phyloP scores from a whole-genome alignment of 2,797 vertebrate species.

The Podargus strigoides region DNA sequence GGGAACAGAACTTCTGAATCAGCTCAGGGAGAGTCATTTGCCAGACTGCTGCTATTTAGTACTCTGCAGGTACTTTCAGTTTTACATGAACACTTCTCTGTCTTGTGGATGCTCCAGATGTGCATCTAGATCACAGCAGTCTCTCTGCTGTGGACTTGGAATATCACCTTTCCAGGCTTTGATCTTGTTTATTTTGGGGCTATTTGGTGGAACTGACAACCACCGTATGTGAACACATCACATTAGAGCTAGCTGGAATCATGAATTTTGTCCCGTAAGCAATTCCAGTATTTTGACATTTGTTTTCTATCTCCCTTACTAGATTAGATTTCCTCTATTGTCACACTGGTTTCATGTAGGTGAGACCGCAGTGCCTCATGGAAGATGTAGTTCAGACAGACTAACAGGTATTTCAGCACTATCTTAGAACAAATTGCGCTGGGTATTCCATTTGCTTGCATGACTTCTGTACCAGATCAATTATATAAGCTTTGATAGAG shows the following conservation, averaged over 20 bases:
- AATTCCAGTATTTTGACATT: constrained; percentile 14
- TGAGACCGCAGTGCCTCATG: background rate
- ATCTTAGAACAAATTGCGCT: background rate
- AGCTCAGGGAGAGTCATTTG: background rate
- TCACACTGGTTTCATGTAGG: background rate
- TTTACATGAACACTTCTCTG: background rate
- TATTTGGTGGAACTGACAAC: background rate
- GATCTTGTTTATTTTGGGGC: background rate
- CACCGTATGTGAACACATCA: background rate
- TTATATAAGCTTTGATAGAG: background rate
- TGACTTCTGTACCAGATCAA: background rate
- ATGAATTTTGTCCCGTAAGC: background rate
- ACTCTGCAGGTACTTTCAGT: background rate
- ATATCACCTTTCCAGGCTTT: background rate
- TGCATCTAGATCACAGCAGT: background rate
- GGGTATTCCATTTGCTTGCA: background rate
- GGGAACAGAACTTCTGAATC: background rate
- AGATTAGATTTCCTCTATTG: background rate
- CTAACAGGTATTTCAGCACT: background rate
- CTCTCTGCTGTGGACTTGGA: background rate
- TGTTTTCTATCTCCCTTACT: background rate
- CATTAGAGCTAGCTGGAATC: background rate
- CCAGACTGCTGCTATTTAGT: background rate
- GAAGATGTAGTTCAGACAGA: background rate
- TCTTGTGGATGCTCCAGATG: background rate